Conservation (phyloP, 2,888 invertebrate genomes). For the Apocheima hispidaria region DNA sequence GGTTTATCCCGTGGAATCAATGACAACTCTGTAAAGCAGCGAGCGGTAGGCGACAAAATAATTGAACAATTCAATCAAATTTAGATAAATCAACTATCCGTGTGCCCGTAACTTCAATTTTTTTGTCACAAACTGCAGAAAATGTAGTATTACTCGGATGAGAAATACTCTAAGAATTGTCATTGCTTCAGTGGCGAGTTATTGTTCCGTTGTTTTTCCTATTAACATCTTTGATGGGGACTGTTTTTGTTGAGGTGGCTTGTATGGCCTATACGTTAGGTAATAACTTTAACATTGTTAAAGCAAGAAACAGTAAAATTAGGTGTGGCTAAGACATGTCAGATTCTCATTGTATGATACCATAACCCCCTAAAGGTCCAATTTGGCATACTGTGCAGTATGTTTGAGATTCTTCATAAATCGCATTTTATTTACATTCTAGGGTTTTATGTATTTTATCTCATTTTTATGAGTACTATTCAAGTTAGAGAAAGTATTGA, state of each 20-base stretch:
- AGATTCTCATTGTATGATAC: slow-evolving; percentile 36
- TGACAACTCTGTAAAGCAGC: slow-evolving; percentile 7
- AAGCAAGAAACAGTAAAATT: slow-evolving; percentile 4
- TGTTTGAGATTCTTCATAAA: slow-evolving; percentile 12
- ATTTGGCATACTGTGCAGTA: slow-evolving; percentile 33
- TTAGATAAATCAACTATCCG: slow-evolving; percentile 24
- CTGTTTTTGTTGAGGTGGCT: not conserved
- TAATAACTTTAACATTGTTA: slow-evolving; percentile 1
- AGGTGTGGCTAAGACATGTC: slow-evolving; percentile 25
- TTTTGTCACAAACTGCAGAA: slow-evolving; percentile 3
- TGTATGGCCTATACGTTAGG: not conserved
- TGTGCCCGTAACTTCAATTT: slow-evolving; percentile 21
- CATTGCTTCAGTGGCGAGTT: slow-evolving; percentile 12
- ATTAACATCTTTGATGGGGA: slow-evolving; percentile 12
- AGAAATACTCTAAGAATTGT: slow-evolving; percentile 23
- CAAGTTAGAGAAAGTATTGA: too few relatives aligned
- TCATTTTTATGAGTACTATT: too few relatives aligned
- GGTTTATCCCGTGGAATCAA: slow-evolving; percentile 4
- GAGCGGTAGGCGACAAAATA: slow-evolving; percentile 12
- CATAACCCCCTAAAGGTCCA: slow-evolving; percentile 38
- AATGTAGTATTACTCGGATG: slow-evolving; percentile 1
- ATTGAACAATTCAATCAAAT: slow-evolving; percentile 8
- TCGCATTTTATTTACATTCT: slow-evolving; percentile 11
- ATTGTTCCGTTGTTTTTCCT: slow-evolving; percentile 9
- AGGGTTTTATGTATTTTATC: not conserved